Evolutionary conservation across 64 coral and sea anemone genomes (phyloP).

Genomic region (Stylophora pistillata): DNA sequence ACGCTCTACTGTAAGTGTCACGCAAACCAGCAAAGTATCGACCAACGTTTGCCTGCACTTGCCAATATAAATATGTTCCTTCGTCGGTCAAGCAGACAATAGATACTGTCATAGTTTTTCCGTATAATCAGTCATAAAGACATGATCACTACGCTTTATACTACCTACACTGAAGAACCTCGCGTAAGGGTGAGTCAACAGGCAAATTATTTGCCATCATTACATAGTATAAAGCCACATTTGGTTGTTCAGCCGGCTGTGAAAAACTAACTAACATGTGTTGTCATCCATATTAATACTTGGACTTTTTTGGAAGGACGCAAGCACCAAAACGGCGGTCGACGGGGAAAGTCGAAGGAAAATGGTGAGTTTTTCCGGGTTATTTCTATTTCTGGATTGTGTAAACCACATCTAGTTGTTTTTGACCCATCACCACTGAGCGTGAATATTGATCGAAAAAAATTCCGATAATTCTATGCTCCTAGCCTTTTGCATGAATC

Average conservation of each 20-base stretch:
- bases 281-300: slow-evolving; percentile 14
- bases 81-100: not conserved
- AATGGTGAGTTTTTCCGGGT: slow-evolving; percentile 11
- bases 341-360: slow-evolving; percentile 25
- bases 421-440: not conserved
- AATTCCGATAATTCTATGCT: too few relatives aligned
- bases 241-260: not conserved
- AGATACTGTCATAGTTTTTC: not conserved
- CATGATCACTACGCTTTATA: slow-evolving; percentile 24
- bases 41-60: not conserved
- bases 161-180: slow-evolving; percentile 20
- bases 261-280: slow-evolving; percentile 1
- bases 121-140: not conserved
- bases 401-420: not conserved
- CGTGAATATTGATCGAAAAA: too few relatives aligned
- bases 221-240: not conserved
- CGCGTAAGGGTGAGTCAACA: slow-evolving; percentile 5
- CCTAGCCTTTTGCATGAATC: too few relatives aligned
- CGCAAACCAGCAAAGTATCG: not conserved
- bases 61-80: not conserved
- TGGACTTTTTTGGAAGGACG: slow-evolving; percentile 32
- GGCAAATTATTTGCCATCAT: slow-evolving; percentile 6
- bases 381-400: not conserved
- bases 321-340: not conserved
- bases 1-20: not conserved